Base-by-base conservation (phyloP, 2,888 invertebrate genomes). In the Embidobia sp. region DNA sequence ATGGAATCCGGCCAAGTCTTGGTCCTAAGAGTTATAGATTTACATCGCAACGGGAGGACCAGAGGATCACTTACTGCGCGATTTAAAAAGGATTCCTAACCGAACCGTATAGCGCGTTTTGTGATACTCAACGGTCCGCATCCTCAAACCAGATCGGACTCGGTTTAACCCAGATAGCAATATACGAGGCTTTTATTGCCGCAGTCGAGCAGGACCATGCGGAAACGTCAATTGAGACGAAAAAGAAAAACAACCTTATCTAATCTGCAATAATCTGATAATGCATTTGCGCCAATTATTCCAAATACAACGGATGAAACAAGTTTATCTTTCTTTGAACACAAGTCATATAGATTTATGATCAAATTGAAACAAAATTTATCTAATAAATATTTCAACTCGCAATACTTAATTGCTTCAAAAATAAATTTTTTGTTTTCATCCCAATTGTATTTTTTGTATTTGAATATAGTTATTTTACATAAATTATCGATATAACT, bases 1-100 rank as follows among this genome's bases (percentile, higher is more conserved):
- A n/a, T n/a, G 85, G 86, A 86, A 84, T 79, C 79, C 73, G 78
- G 86, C 87, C 86, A 86, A 85, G 81, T 85, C 83, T 81, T 73
- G 75, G 72, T 69, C 61, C 64, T 74, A 77, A 85, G 84, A 86
- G 81, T 85, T 87, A 86, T 86, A 84, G 81, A 84, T 85, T 84
- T 85, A 83, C 75, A 76, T 80, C 80, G 78, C 83, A 84, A 83
- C 83, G 82, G 82, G 77, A 80, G 83, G 81, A 84, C 84, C 83
- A 83, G 82, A 80, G 81, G 85, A 86, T 86, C 86, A 83, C 85
- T 86, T 86, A 84, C 83, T 80, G 81, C 79, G 72, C 82, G 83
- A 84, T 85, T 84, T 81, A 82, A 77, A 84, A 83, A 81, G 82
- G 81, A 83, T 83, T 81, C 78, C 80, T 72, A 75, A 67, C 44